A percentile compares a stretch with the other conserved stretches of the same genome.
Conservation (phyloP, 2,797 vertebrate species). For the Chelidonichthys spinosus region DNA sequence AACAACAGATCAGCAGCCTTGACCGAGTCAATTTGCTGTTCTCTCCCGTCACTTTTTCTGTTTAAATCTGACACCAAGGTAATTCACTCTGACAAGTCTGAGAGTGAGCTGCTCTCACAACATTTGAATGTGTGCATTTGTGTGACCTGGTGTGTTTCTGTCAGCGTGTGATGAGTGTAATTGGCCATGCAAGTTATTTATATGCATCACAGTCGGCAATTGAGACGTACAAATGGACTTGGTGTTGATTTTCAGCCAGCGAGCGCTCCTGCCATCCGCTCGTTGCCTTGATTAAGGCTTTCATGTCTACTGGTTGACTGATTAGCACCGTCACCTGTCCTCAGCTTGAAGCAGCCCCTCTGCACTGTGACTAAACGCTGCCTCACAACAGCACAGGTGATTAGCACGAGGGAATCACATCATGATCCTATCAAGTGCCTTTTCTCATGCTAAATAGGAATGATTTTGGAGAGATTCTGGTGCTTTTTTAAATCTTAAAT, state of each 20-base stretch:
- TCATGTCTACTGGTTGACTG: slow-evolving; percentile 68
- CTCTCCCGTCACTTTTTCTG: slow-evolving; percentile 72
- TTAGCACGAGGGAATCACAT: slow-evolving; percentile 52
- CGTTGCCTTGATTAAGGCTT: slow-evolving; percentile 71
- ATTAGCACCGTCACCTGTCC: slow-evolving; percentile 64
- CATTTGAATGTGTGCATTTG: slow-evolving; percentile 8
- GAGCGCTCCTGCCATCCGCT: slow-evolving; percentile 45
- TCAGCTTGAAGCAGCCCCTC: slow-evolving; percentile 37
- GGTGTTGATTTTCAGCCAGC: slow-evolving; percentile 63
- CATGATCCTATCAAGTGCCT: slow-evolving; percentile 32
- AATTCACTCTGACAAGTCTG: slow-evolving; percentile 72
- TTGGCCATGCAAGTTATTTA: slow-evolving; percentile 72
- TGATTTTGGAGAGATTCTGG: slow-evolving; percentile 16
- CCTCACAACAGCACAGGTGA: slow-evolving; percentile 44
- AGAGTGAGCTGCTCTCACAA: slow-evolving; percentile 31
- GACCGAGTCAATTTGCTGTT: slow-evolving; percentile 78
- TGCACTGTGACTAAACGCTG: slow-evolving; percentile 24
- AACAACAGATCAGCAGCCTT: slow-evolving; percentile 78
- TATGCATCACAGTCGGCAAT: slow-evolving; percentile 64
- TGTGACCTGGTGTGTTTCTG: slow-evolving; percentile 52
- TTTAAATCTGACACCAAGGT: slow-evolving; percentile 75
- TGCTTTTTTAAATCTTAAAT: slow-evolving; percentile 3
- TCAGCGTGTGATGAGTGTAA: slow-evolving; percentile 68
- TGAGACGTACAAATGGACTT: slow-evolving; percentile 70
- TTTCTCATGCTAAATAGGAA: slow-evolving; percentile 55